Conservation (phyloP, 2,888 invertebrate genomes). For the Neuroscelio doddi region DNA sequence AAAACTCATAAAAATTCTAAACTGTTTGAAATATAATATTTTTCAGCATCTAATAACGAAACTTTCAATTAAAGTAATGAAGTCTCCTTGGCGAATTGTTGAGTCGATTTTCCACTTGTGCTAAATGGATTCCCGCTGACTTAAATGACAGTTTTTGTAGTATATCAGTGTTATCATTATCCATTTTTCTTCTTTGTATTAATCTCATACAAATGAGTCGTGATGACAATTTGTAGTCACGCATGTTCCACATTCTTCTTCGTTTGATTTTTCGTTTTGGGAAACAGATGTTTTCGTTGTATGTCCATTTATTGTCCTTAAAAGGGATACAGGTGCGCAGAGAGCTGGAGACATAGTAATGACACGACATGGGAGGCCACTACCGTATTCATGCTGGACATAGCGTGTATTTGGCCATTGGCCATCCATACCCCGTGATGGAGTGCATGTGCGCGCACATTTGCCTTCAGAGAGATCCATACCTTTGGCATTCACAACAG, state of each 20-base stretch:
- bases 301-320: conserved; percentile 27
- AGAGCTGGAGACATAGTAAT: conserved; percentile 57
- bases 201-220: too few relatives aligned
- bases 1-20: too few relatives aligned
- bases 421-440: conserved; percentile 54
- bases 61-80: too few relatives aligned
- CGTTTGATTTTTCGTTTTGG: conserved; percentile 13
- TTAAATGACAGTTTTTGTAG: too few relatives aligned
- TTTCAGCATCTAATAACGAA: too few relatives aligned
- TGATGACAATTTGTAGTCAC: conserved; percentile 7
- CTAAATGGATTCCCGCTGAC: too few relatives aligned
- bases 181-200: conserved; percentile 11
- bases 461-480: conserved; percentile 32
- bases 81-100: too few relatives aligned
- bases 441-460: conserved; percentile 47
- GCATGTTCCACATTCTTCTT: background rate
- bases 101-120: too few relatives aligned
- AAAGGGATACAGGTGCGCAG: conserved; percentile 11
- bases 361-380: conserved; percentile 52
- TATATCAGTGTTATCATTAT: conserved; percentile 10
- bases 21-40: too few relatives aligned
- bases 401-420: conserved; percentile 67
- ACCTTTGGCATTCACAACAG: conserved; percentile 28
- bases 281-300: conserved; percentile 5
- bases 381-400: conserved; percentile 63